Base-by-base conservation (phyloP, 1,140 invertebrate species). In the Panonychus citri region DNA sequence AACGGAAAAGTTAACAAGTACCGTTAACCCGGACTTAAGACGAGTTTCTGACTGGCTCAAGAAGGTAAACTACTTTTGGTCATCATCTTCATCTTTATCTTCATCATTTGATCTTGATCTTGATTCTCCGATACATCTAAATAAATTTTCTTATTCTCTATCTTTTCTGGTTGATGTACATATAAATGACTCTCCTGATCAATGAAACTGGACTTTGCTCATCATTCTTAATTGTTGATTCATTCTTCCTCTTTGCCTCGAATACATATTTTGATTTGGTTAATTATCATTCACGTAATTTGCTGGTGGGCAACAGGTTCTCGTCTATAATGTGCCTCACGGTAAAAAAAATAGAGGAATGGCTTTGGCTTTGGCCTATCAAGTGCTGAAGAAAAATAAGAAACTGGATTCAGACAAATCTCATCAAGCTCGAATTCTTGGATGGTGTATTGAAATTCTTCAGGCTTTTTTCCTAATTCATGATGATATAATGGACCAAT, bases 401-500 rank as follows among this genome's bases (percentile, higher is more conserved):
- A 60, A 76, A 51, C 66, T 81, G 2, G 82, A 80, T 1, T 19
- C 3, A 19, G 34, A 54, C 13, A 24, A 54, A 25, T 42, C 21
- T 13, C 76, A 79, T 63, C 65, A 81, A 27, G 82, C 84, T 0
- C 79, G 83, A 59, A 79, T 93, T 59, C 72, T 95, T 63, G 89
- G 86, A 56, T 96, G 89, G 90, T 91, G 86, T 69, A 74, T 85
- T 50, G 89, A 95, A 79, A 77, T 91, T 78, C 64, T 81, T 2
- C 89, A 96, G 74, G 80, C 83, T 21, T 86, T 80, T 66, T 83
- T 90, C 59, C 67, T 96, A 3, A 71, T 96, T 0, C 65, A 78
- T 10, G 89, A 94, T 70, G 93, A 97, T 69, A 80, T 97, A 17
- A 88, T 94, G 79, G 89, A 97, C 68, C 69, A 76, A 21, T 81